These are phyloP conservation scores for Calephelis perditalis DNA, from an alignment of 2,888 invertebrate genomes.

Conservation along the genomic window DNA sequence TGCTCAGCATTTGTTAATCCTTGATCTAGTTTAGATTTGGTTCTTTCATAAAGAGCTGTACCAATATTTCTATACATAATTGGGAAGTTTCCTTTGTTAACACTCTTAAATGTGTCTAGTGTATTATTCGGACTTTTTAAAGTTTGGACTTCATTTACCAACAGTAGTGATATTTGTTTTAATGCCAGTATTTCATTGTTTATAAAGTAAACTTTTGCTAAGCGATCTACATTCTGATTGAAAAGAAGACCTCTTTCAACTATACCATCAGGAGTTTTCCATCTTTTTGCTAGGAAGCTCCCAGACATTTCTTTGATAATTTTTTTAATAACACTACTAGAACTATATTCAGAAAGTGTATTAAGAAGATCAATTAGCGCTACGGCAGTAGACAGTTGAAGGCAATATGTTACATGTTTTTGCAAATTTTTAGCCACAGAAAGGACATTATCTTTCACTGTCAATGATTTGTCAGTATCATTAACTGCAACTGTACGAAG, in stretches of 20 bases:
- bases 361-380: constrained; percentile 73
- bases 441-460: constrained; percentile 52
- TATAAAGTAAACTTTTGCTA: constrained; percentile 81
- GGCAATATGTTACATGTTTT: constrained; percentile 67
- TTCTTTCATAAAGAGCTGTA: constrained; percentile 75
- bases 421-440: constrained; percentile 58
- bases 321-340: constrained; percentile 54
- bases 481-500: constrained; percentile 53
- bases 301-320: constrained; percentile 61
- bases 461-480: constrained; percentile 42
- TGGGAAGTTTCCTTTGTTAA: constrained; percentile 83
- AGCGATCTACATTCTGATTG: constrained; percentile 80
- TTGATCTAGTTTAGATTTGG: constrained; percentile 65
- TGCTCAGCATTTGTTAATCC: constrained; percentile 78
- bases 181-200: constrained; percentile 78
- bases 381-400: constrained; percentile 75
- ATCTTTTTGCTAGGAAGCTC: constrained; percentile 80
- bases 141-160: constrained; percentile 75
- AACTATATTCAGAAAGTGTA: constrained; percentile 61
- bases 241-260: constrained; percentile 81
- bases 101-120: constrained; percentile 79
- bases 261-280: constrained; percentile 81
- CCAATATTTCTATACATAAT: constrained; percentile 83
- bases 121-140: constrained; percentile 78
- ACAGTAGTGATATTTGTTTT: constrained; percentile 72